These are phyloP conservation scores for Achatina immaculata DNA, from an alignment of 1,140 invertebrate genomes.

Conservation along the genomic window DNA sequence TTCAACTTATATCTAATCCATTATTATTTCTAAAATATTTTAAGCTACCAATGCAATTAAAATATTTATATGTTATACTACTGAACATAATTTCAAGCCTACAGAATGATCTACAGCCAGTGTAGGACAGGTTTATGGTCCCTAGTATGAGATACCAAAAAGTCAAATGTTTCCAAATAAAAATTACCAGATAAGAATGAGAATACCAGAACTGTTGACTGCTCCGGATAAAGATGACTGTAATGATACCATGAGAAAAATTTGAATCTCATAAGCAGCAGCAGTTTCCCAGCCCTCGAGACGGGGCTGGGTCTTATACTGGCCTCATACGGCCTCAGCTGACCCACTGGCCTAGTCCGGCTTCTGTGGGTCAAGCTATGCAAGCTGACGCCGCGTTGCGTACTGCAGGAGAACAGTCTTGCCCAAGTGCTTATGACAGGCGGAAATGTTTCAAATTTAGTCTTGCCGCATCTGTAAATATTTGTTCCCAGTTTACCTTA, in stretches of 20 bases:
- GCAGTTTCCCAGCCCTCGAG: not conserved
- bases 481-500: too few species aligned
- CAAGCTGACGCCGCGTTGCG: not conserved
- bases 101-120: too few species aligned
- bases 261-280: not conserved
- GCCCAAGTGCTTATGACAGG: not conserved
- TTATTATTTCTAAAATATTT: too few species aligned
- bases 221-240: not conserved
- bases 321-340: not conserved
- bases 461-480: too few species aligned
- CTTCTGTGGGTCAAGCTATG: not conserved
- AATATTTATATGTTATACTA: too few species aligned
- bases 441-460: too few species aligned
- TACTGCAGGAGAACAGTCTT: not conserved
- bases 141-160: too few species aligned
- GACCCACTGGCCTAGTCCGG: constrained; percentile 1
- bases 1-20: too few species aligned
- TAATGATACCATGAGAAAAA: not conserved
- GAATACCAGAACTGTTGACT: not conserved
- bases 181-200: not conserved
- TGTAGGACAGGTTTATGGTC: too few species aligned
- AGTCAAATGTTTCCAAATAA: too few species aligned
- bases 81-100: too few species aligned
- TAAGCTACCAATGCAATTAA: too few species aligned
- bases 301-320: not conserved